Percentiles rank a stretch among this genome's conserved stretches.
These are phyloP conservation scores for Cavia aperea DNA, from an alignment of 2,113 vertebrate species.

Conservation along the genomic window DNA sequence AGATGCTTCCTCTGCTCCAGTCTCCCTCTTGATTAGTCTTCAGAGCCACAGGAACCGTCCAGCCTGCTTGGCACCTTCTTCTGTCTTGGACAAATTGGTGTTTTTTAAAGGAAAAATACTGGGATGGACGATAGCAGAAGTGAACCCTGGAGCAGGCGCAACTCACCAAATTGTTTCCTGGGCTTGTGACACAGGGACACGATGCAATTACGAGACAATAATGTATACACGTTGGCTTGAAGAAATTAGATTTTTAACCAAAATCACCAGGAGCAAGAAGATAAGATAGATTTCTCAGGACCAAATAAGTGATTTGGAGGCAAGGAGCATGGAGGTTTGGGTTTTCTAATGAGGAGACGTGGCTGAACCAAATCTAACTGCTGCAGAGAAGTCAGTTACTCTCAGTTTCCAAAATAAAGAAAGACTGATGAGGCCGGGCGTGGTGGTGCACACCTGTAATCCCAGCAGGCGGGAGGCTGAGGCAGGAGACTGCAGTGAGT, in stretches of 20 bases:
- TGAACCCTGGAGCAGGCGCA: background rate
- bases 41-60: background rate
- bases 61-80: background rate
- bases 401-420: background rate
- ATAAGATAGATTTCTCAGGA: conserved; percentile 9
- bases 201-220: conserved; percentile 29
- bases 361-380: background rate
- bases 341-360: conserved; percentile 20
- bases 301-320: background rate
- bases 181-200: background rate
- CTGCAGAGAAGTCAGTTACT: background rate
- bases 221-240: background rate
- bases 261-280: conserved; percentile 29
- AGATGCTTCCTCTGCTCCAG: fast-evolving
- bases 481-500: no score
- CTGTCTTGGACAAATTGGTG: background rate
- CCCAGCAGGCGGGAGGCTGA: no score
- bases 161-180: conserved; percentile 31
- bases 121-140: background rate
- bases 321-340: background rate
- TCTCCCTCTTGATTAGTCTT: background rate
- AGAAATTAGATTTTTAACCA: conserved; percentile 21
- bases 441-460: no score
- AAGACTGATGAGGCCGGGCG: no score
- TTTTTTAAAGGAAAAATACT: conserved; percentile 32